phyloP scores from a whole-genome alignment of 2,888 invertebrate species.

The Globia sparganii region DNA sequence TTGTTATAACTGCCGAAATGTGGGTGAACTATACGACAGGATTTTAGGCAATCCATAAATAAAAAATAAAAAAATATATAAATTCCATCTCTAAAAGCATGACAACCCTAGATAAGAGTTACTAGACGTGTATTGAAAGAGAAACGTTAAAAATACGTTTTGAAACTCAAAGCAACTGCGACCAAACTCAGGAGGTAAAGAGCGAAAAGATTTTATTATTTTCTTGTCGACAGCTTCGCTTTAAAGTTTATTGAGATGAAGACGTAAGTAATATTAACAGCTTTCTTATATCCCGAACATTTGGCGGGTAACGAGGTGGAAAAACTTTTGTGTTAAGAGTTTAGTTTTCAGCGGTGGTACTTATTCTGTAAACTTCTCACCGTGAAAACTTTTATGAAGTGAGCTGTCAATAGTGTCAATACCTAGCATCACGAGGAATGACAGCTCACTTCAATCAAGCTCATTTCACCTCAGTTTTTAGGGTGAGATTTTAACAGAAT shows the following conservation, averaged over 20 bases:
- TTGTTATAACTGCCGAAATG: background rate
- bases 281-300: slow-evolving; percentile 45
- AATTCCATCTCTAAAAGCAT: background rate
- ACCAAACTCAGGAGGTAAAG: slow-evolving; percentile 54
- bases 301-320: slow-evolving; percentile 41
- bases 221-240: slow-evolving; percentile 55
- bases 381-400: no score
- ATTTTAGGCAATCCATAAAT: no score
- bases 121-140: slow-evolving; percentile 65
- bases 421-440: no score
- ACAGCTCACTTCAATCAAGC: no score
- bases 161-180: slow-evolving; percentile 55
- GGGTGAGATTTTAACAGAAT: no score
- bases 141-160: slow-evolving; percentile 69
- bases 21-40: background rate
- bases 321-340: slow-evolving; percentile 5
- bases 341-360: no score
- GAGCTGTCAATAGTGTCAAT: no score
- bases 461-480: no score
- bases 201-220: slow-evolving; percentile 67
- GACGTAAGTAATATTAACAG: slow-evolving; percentile 65
- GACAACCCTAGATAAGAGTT: slow-evolving; percentile 57
- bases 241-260: slow-evolving; percentile 61
- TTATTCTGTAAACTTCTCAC: no score
- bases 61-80: no score